Evolutionary conservation across 2,113 vertebrate species (phyloP).

Genomic region (Pterocles burchelli): DNA sequence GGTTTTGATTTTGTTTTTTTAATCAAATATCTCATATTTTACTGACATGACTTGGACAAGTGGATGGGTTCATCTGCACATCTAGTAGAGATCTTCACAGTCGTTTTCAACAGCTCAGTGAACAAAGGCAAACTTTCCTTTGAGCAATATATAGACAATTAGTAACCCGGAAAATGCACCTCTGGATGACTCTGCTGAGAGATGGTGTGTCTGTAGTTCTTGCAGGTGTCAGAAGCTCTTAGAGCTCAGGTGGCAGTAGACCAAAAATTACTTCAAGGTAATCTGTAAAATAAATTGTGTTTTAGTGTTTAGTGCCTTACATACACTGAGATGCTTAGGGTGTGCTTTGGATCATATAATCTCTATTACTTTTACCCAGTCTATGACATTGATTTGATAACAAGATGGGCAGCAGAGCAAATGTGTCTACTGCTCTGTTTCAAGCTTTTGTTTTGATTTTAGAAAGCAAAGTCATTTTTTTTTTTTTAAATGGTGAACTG

Average conservation of each 20-base stretch:
- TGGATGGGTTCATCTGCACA: neutral
- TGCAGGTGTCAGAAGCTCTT: neutral
- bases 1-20: neutral
- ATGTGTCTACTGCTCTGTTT: neutral
- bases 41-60: neutral
- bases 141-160: neutral
- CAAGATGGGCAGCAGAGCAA: neutral
- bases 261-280: constrained; percentile 32
- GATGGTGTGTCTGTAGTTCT: neutral
- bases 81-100: neutral
- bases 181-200: neutral
- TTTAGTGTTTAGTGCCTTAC: constrained; percentile 38
- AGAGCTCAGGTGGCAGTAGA: constrained; percentile 47
- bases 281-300: constrained; percentile 49
- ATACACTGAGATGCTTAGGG: neutral
- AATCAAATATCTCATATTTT: neutral
- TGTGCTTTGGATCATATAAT: constrained; percentile 44
- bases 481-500: neutral
- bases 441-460: neutral
- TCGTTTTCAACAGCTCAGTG: neutral
- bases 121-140: neutral
- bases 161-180: neutral
- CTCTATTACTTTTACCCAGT: constrained; percentile 14
- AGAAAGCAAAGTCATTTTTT: neutral
- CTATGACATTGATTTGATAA: constrained; percentile 27